phyloP scores from a whole-genome alignment of 2,113 vertebrate genomes.

The Leiothrix lutea region DNA sequence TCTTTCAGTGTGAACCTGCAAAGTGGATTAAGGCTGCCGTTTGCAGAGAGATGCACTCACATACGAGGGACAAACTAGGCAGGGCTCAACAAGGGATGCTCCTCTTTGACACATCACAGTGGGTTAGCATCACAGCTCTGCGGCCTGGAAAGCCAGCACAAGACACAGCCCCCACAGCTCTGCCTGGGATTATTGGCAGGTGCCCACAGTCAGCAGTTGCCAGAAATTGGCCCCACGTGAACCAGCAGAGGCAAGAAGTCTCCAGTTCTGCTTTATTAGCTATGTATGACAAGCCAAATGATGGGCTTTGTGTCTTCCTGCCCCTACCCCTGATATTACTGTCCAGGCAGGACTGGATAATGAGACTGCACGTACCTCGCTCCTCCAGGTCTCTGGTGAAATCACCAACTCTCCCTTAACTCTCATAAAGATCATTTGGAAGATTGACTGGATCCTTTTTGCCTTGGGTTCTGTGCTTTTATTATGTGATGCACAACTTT shows the following conservation, averaged over 20 bases:
- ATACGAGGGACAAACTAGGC: neutral
- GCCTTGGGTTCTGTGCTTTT: slow-evolving; percentile 54
- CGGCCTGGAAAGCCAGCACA: neutral
- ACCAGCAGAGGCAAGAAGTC: neutral
- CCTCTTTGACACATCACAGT: neutral
- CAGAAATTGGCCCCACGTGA: slow-evolving; percentile 9
- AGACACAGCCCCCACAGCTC: neutral
- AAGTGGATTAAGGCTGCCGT: neutral
- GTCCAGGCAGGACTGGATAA: slow-evolving; percentile 1
- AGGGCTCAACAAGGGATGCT: neutral
- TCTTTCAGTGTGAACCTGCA: neutral
- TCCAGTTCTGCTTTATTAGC: slow-evolving; percentile 1
- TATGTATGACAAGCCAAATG: slow-evolving; percentile 8
- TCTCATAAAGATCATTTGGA: neutral
- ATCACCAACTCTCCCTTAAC: neutral
- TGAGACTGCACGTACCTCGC: neutral
- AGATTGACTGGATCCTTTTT: slow-evolving; percentile 36
- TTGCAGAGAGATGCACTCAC: neutral
- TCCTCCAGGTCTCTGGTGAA: neutral
- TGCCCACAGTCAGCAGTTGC: neutral
- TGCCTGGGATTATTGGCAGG: neutral
- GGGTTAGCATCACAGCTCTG: neutral
- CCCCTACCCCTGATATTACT: neutral
- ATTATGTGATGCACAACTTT: slow-evolving; percentile 23
- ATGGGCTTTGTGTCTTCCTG: neutral